A percentile compares a stretch with the other conserved stretches of the same genome.
Conservation (phyloP, 2,113 vertebrate species). For the Prunella fulvescens region DNA sequence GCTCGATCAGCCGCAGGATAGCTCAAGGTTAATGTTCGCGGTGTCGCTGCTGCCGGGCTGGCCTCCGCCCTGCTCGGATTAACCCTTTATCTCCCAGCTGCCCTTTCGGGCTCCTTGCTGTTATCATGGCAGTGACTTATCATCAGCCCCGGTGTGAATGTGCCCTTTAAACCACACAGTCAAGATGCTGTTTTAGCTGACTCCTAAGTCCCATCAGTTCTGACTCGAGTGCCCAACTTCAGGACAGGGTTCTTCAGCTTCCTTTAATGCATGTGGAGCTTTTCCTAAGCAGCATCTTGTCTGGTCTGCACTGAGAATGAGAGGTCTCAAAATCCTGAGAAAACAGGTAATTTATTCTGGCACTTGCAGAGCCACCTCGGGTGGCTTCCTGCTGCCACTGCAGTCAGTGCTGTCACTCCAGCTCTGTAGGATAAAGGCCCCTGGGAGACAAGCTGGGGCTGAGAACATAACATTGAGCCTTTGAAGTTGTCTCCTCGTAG, state of each 20-base stretch:
- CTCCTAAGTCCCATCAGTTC: background rate
- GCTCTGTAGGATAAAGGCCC: background rate
- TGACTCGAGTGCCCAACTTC: background rate
- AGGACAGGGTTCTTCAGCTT: background rate
- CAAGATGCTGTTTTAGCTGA: background rate
- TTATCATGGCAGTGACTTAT: background rate
- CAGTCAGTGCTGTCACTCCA: background rate
- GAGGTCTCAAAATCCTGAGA: background rate
- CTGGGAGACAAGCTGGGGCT: background rate
- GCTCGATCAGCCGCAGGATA: background rate
- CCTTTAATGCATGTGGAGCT: background rate
- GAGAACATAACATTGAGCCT: background rate
- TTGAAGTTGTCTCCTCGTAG: background rate
- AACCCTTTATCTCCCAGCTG: background rate
- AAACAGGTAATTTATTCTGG: background rate
- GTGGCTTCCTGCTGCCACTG: background rate
- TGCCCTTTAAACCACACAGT: background rate
- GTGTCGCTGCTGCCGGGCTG: background rate
- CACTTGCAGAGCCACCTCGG: background rate
- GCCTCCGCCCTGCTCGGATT: background rate
- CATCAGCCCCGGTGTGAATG: background rate
- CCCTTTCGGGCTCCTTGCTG: background rate
- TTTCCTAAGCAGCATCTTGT: background rate
- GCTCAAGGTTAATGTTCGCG: background rate
- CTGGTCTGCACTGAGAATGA: accelerated